Base-by-base conservation (phyloP, 2,888 invertebrate genomes). In the Axea sp. region DNA sequence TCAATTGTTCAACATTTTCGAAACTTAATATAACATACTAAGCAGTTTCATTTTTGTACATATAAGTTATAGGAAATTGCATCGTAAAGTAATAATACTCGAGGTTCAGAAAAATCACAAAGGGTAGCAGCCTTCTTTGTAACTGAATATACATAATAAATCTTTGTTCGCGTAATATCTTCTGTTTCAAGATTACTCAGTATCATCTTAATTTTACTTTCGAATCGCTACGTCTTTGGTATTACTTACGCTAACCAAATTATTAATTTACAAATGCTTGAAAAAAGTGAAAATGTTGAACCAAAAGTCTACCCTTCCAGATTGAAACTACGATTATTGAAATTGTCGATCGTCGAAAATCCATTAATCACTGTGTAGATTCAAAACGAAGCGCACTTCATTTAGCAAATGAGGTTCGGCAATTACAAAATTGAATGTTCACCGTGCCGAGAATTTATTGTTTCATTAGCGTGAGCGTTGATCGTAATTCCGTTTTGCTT, bases 41-140 rank as follows among this genome's bases (percentile, higher is more conserved):
- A 53, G 45, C 43, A 43, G 41, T 43, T 43, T 55, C 30, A 45
- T 8, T 22, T 24, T 55, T 35, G 12, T 30, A 51, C 57, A 59
- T 22, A 43, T 22, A 9, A 19, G 62, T 64, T 28, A 33, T 22
- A 33, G 69, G 73, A 72, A 73, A 75, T 55, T 72, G 33, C 41
- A 37, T 8, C n/a, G n/a, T 47, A 60, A 37, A 33, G 15, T 33
- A 67, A 75, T 19, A 37, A 37, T 37, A 37, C 17, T 17, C 73
- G 76, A 84, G 84, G 85, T 85, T 83, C 82, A 76, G 81, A 79
- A 83, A 76, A 83, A 83, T 85, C 84, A 84, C 84, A 80, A 77
- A 78, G 82, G 76, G 75, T 77, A 77, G 57, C 71, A 74, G 79
- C 77, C 39, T 68, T 73, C 33, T 24, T 8, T 5, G 31, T 43